Base-by-base conservation (phyloP, 1,140 invertebrate genomes). In the Drosophila triauraria region DNA sequence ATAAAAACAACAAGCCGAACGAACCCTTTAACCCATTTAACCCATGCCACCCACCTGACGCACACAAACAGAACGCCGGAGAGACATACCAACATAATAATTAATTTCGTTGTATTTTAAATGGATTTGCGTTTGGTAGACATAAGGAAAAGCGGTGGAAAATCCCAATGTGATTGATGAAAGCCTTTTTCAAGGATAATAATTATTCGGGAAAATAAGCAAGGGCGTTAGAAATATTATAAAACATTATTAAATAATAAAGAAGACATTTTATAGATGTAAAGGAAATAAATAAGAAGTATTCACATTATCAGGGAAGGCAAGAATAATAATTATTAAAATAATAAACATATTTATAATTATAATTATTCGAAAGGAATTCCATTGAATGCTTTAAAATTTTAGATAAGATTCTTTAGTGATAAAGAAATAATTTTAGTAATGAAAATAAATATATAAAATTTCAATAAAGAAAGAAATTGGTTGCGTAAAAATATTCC, bases 41-140 rank as follows among this genome's bases (percentile, higher is more conserved):
- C 75, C 69, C 50, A 40, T 47, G 46, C 62, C 47, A 46, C 48
- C 42, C 65, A 40, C 25, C 50, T 58, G 50, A 51, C 62, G 53
- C 75, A 50, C 65, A 40, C 43, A 20, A 43, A 44, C 43, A 20
- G 35, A 60, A 40, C 54, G 23, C 46, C 32, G 17, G 38, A 42
- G 17, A 38, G 32, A 54, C 51, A 23, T 47, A 56, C 56, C 69
- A 71, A 81, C 85, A 88, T 75, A 80, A 84, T 71, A 88, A 88
- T 88, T 88, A 90, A 88, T 88, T 88, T 90, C 77, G 72, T n/a
- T 80, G 68, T 80, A 88, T 80, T 87, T 87, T 87, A 87, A 87
- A 90, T 81, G 84, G 85, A 90, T 90, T 90, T 80, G 51, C 74
- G 63, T 62, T 54, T 53, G 53, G 80, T 51, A 83, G 75, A 78